Evolutionary conservation across 2,797 vertebrate genomes (phyloP), one percentile per base, ranked within the genome.

Genomic region (Gadopsis marmoratus): DNA sequence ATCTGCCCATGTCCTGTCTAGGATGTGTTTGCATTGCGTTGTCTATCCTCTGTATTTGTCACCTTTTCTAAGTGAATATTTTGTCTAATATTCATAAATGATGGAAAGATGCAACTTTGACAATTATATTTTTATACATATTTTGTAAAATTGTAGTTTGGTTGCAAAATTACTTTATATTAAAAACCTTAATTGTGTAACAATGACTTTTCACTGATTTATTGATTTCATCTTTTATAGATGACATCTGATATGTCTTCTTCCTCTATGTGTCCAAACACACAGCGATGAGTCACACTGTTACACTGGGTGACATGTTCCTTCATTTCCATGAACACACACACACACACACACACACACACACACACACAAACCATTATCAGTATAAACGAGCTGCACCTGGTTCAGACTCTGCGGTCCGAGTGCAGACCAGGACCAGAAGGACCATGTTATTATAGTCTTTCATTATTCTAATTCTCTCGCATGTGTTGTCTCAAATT

Each of bases 141-240:
- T 47, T 41, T 33, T 64, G 21, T 39, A 54, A 5, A 59, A 17
- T 65, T n/a, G 14, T 41, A 29, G 14, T 67, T 70, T 74, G 70
- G 48, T 64, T 77, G 68, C 70, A 61, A 76, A 73, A 73, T 17
- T 0, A 54, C 69, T 71, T 79, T 71, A n/a, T 62, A 72, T 78
- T 51, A 62, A 85, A 84, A 86, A 71, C 12, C 17, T 37, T 58
- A 39, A 65, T 67, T 58, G 47, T 79, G 23, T 45, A 53, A 61
- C 12, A 41, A 4, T 43, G 59, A 75, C 6, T 67, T 63, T 39
- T 64, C 19, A 33, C 5, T 63, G 65, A 50, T 35, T 64, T 59
- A 4, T 53, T 55, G 2, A 39, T 31, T 68, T 16, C 37, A 39
- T 39, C 9, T 39, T 10, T 39, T 3, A 39, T 39, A 39, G 10